phyloP scores from a whole-genome alignment of 2,797 vertebrate genomes.

The Gymnoscopelus microlampas region DNA sequence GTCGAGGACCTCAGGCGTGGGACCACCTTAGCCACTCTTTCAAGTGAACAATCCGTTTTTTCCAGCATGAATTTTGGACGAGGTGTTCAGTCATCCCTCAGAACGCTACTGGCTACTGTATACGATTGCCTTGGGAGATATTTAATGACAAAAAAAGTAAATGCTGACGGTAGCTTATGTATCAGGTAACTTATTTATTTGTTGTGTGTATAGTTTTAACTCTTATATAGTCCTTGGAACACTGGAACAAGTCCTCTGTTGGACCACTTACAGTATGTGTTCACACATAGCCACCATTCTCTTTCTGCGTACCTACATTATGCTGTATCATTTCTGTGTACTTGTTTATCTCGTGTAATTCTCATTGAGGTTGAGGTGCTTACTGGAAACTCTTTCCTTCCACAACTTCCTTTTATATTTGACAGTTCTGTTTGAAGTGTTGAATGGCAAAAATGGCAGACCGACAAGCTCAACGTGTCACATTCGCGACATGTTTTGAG shows the following conservation, averaged over 20 bases:
- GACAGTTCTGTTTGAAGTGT: not conserved
- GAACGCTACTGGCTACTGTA: conserved; percentile 15
- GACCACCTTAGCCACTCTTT: no score
- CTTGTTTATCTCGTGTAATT: conserved; percentile 36
- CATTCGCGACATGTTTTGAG: no score
- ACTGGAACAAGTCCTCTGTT: conserved; percentile 56
- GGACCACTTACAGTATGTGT: conserved; percentile 43
- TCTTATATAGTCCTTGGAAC: conserved; percentile 36
- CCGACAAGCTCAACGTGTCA: no score
- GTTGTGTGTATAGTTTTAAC: conserved; percentile 47
- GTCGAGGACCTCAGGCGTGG: no score
- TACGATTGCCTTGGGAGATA: conserved; percentile 30
- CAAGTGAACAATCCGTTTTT: no score
- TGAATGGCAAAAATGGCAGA: not conserved
- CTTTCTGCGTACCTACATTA: no score
- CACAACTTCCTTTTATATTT: conserved; percentile 9
- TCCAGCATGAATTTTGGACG: conserved; percentile 8
- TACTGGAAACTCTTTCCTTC: conserved; percentile 32
- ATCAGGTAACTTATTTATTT: conserved; percentile 64
- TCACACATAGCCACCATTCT: conserved; percentile 50
- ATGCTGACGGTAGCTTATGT: conserved; percentile 29
- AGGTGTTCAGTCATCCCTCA: conserved; percentile 39
- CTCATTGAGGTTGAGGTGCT: conserved; percentile 32
- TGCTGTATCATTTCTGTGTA: conserved; percentile 31
- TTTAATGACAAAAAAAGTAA: conserved; percentile 30